phyloP scores from a whole-genome alignment of 2,888 invertebrate species.

The Lepidochrysops patricia region DNA sequence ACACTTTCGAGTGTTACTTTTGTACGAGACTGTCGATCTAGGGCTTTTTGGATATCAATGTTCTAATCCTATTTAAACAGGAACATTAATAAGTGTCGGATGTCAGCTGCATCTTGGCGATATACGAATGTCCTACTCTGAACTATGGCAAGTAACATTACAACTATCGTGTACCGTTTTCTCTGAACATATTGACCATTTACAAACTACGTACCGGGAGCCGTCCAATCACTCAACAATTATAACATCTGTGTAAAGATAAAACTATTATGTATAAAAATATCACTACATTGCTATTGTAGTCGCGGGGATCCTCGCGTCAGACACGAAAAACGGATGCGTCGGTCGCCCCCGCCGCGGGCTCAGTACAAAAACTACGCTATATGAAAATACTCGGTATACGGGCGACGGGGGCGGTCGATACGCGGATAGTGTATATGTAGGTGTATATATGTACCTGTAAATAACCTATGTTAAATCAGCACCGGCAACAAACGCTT shows the following conservation, averaged over 20 bases:
- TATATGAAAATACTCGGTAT: constrained; percentile 60
- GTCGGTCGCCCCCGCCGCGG: constrained; percentile 42
- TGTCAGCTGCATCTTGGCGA: constrained; percentile 2
- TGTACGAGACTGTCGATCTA: no score
- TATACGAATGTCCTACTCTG: neutral
- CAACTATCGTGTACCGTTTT: constrained; percentile 33
- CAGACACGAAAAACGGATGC: constrained; percentile 55
- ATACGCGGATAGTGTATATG: constrained; percentile 56
- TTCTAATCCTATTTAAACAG: neutral
- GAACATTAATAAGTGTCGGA: neutral
- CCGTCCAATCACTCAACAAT: constrained; percentile 68
- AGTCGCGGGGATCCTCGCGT: constrained; percentile 40
- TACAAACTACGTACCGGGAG: constrained; percentile 69
- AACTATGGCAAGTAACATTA: constrained; percentile 40
- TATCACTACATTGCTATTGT: constrained; percentile 61
- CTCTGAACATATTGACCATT: constrained; percentile 41
- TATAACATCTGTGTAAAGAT: constrained; percentile 69
- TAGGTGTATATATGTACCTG: constrained; percentile 64
- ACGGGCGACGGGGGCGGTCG: constrained; percentile 44
- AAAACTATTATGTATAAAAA: constrained; percentile 72
- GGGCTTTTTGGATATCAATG: no score
- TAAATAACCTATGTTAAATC: constrained; percentile 72
- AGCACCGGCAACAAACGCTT: constrained; percentile 74
- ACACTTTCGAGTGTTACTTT: no score
- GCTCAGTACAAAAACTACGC: constrained; percentile 54